Evolutionary conservation across 2,113 vertebrate genomes (phyloP), one percentile per base, ranked within the genome.

Genomic region (Gnathonemus longibarbis): DNA sequence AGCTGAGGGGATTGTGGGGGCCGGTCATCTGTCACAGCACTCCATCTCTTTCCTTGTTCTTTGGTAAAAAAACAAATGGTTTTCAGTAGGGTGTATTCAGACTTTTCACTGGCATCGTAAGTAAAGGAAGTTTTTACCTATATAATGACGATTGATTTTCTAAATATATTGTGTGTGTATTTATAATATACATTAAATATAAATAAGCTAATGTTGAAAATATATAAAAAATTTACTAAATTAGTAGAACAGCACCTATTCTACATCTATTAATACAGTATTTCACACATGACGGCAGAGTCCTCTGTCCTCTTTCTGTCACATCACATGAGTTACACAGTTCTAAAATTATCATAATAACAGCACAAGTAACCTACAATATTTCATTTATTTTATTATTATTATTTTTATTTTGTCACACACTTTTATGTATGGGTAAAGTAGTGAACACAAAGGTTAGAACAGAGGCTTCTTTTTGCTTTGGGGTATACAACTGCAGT

Each of bases 371-470:
- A 87, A 53, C 27, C 2, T 35, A 17, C 13, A 45, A 87, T 19
- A 87, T 56, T 52, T 53, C 85, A 87, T 46, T 87, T 87, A 87
- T 15, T n/a, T 87, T 31, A 27, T 70, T 70, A 4, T 70, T 70
- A 70, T 31, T 66, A 1, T 66, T 66, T 62, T 87, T 87, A 50
- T 50, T 35, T 21, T n/a, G 42, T 35, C 11, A 50, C 31, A 53
- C 35, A 42, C n/a, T 84, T 42, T 84, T 84, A 56, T 89, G 77
- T 39, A 0, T 74, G 88, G 50, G n/a, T 50, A 88, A 90, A 70
- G 8, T 92, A 91, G 84, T 77, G 90, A 89, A 91, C 89, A 88
- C 4, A 92, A 80, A 70, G n/a, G 56, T 86, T 84, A 85, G 31
- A 52, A 87, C 77, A 88, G 35, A n/a, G 17, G 49, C 3, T 89